phyloP scores from a whole-genome alignment of 2,888 invertebrate species.

The Dasysyrphus tricinctus region DNA sequence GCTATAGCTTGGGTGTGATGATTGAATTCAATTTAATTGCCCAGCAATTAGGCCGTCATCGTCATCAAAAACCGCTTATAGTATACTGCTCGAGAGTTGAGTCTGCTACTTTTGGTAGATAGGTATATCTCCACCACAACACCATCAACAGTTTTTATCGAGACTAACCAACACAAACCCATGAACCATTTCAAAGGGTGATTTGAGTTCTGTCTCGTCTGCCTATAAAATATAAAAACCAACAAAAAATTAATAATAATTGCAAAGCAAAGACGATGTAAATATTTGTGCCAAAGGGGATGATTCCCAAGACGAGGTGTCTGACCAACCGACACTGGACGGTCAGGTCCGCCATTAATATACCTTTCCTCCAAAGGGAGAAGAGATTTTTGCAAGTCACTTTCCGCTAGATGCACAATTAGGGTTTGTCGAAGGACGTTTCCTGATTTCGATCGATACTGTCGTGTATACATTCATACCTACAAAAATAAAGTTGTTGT shows the following conservation, averaged over 20 bases:
- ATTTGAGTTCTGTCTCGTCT: constrained; percentile 38
- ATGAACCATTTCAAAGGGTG: constrained; percentile 19
- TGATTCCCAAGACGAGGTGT: constrained; percentile 51
- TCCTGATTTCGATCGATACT: constrained; percentile 47
- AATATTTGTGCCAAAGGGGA: constrained; percentile 72
- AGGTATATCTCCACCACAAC: constrained; percentile 4
- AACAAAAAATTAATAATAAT: constrained; percentile 57
- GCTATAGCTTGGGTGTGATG: constrained; percentile 38
- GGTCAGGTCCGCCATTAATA: constrained; percentile 50
- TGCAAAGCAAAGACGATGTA: constrained; percentile 47
- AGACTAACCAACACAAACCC: constrained; percentile 34
- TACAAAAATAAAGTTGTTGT: constrained; percentile 2
- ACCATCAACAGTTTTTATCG: constrained; percentile 8
- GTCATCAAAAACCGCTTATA: constrained; percentile 69
- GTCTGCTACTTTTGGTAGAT: background rate
- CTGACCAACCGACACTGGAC: constrained; percentile 24
- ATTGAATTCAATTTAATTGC: constrained; percentile 75
- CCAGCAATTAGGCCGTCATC: constrained; percentile 72
- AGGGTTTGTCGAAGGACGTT: constrained; percentile 67
- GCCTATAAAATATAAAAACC: constrained; percentile 41
- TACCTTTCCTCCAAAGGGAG: background rate
- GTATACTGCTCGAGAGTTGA: constrained; percentile 28
- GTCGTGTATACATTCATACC: background rate
- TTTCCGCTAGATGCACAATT: constrained; percentile 43
- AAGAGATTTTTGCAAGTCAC: constrained; percentile 68